phyloP scores from a whole-genome alignment of 2,797 vertebrate genomes.

The Schizopygopsis malacanthus region DNA sequence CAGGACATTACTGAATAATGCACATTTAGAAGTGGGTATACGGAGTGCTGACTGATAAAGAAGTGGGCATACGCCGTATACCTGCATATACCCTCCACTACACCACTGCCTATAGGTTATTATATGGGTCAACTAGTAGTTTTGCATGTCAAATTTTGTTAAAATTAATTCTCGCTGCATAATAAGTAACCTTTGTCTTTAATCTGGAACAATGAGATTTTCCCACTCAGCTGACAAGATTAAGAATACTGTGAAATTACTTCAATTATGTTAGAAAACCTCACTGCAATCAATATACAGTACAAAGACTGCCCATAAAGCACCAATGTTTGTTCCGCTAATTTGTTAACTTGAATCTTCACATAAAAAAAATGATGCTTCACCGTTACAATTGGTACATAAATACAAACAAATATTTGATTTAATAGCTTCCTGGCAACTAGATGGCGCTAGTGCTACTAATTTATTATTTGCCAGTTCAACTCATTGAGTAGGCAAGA shows the following conservation, averaged over 20 bases:
- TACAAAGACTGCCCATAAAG: background rate
- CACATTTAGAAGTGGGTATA: too few species aligned
- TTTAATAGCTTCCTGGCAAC: background rate
- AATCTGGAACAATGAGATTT: background rate
- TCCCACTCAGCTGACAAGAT: background rate
- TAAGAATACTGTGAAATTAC: background rate
- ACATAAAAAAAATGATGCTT: too few species aligned
- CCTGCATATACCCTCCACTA: too few species aligned
- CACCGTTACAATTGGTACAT: background rate
- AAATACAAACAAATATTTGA: background rate
- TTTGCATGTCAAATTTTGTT: background rate
- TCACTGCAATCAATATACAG: background rate
- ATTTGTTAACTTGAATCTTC: background rate
- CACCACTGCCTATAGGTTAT: background rate
- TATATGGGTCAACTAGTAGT: background rate
- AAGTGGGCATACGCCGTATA: too few species aligned
- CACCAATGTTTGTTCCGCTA: background rate
- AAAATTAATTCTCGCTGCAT: background rate
- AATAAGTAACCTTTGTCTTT: constrained; percentile 1
- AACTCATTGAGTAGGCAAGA: background rate
- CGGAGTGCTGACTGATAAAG: too few species aligned
- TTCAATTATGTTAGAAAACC: background rate
- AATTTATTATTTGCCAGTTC: background rate
- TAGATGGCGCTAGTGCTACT: constrained; percentile 22
- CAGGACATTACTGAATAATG: too few species aligned